phyloP scores from a whole-genome alignment of 1,140 invertebrate species.

The Drosophila truncata region DNA sequence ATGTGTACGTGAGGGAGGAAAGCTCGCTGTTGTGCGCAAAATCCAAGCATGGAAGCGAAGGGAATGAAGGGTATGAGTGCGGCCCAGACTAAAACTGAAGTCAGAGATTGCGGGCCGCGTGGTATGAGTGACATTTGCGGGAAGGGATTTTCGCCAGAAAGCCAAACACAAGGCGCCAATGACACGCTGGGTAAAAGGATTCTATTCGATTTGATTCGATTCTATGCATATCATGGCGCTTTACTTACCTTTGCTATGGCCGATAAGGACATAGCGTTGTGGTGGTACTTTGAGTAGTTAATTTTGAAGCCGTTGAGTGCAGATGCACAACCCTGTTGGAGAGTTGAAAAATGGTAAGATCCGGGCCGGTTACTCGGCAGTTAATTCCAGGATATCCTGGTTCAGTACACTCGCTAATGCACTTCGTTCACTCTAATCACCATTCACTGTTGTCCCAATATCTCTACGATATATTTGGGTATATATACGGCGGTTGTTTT shows the following conservation, averaged over 20 bases:
- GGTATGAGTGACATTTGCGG: conserved; percentile 71
- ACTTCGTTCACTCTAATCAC: conserved; percentile 11
- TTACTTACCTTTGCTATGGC: conserved; percentile 85
- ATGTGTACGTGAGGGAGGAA: conserved; percentile 55
- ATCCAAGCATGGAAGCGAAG: neutral
- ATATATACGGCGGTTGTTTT: conserved; percentile 32
- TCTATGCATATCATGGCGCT: neutral
- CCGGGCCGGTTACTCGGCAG: conserved; percentile 35
- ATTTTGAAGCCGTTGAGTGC: conserved; percentile 84
- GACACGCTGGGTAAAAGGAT: conserved; percentile 39
- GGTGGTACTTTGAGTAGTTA: conserved; percentile 85
- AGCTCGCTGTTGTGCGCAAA: conserved; percentile 55
- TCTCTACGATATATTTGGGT: conserved; percentile 5
- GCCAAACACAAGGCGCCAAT: conserved; percentile 38
- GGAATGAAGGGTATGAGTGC: conserved; percentile 50
- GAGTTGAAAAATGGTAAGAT: conserved; percentile 33
- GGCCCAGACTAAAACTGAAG: conserved; percentile 48
- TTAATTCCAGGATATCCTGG: conserved; percentile 4
- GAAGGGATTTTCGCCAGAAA: conserved; percentile 52
- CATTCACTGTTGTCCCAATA: conserved; percentile 19
- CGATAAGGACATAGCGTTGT: conserved; percentile 85
- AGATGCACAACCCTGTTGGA: conserved; percentile 51
- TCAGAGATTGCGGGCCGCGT: conserved; percentile 36
- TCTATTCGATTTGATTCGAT: neutral
- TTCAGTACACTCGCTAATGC: neutral